Evolutionary conservation across 2,888 invertebrate species (phyloP).

Genomic region (Himalopsyche tibetana): DNA sequence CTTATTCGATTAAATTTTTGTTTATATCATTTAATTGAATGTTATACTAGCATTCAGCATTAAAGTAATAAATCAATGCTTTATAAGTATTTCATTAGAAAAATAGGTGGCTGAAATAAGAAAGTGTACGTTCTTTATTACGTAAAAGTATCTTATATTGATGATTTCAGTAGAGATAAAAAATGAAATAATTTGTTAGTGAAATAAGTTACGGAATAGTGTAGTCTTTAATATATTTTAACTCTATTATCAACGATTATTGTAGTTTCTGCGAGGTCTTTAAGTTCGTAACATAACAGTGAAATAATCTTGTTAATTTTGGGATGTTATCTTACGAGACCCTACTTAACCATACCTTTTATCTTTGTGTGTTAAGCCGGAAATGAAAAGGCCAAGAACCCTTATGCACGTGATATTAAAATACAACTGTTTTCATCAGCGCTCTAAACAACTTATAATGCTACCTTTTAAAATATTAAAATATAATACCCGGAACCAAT

Average conservation of each 20-base stretch:
- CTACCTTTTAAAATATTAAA: background rate
- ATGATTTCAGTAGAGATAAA: too few species aligned
- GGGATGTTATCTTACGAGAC: slow-evolving; percentile 36
- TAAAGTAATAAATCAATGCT: too few species aligned
- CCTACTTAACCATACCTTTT: slow-evolving; percentile 9
- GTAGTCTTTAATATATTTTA: background rate
- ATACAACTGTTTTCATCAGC: slow-evolving; percentile 24
- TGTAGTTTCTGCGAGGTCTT: background rate
- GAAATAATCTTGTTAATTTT: slow-evolving; percentile 23
- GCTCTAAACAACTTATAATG: background rate
- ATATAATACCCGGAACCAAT: slow-evolving; percentile 1
- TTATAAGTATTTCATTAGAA: too few species aligned
- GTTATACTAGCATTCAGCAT: too few species aligned
- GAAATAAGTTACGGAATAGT: too few species aligned
- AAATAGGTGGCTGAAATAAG: too few species aligned
- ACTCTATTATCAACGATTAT: background rate
- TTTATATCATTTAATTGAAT: too few species aligned
- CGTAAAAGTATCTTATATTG: too few species aligned
- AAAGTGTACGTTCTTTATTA: too few species aligned
- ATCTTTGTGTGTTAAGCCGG: slow-evolving; percentile 24
- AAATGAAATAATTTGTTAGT: too few species aligned
- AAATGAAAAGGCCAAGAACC: slow-evolving; percentile 22
- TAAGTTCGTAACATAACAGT: slow-evolving; percentile 10
- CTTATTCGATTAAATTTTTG: too few species aligned
- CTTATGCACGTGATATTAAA: slow-evolving; percentile 14